These are phyloP conservation scores for Kryptolebias ocellatus DNA, from an alignment of 2,797 vertebrate species.

Conservation along the genomic window DNA sequence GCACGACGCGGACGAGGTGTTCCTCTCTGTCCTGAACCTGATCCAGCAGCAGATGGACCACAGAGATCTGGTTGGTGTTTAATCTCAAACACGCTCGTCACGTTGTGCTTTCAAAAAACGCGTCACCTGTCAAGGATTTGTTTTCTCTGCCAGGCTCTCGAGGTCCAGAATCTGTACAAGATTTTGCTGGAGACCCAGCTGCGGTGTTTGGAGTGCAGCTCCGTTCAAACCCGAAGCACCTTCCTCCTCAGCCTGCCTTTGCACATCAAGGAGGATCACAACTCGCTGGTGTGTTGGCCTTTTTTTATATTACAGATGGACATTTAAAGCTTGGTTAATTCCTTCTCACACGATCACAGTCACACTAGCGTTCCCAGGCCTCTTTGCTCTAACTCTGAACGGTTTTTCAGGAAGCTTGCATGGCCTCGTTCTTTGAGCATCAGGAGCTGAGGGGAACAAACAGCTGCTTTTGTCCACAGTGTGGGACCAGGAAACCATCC, in stretches of 20 bases:
- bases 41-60: constrained; percentile 73
- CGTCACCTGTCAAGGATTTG: neutral
- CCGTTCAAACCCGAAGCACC: constrained; percentile 40
- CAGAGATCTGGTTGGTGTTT: constrained; percentile 63
- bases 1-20: constrained; percentile 83
- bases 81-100: neutral
- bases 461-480: constrained; percentile 67
- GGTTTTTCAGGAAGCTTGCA: constrained; percentile 66
- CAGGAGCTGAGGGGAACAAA: constrained; percentile 64
- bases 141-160: constrained; percentile 58
- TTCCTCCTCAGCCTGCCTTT: constrained; percentile 76
- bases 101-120: neutral
- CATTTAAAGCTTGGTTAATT: too few species aligned
- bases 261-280: constrained; percentile 47
- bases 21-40: constrained; percentile 75
- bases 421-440: constrained; percentile 68
- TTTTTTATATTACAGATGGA: too few species aligned
- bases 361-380: neutral
- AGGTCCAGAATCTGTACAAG: constrained; percentile 75
- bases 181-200: constrained; percentile 64
- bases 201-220: constrained; percentile 64
- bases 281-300: constrained; percentile 67
- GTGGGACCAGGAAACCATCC: constrained; percentile 61
- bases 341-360: neutral
- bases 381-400: neutral